Conservation (phyloP, 2,113 vertebrate genomes). For the Ariopsis seemanni region DNA sequence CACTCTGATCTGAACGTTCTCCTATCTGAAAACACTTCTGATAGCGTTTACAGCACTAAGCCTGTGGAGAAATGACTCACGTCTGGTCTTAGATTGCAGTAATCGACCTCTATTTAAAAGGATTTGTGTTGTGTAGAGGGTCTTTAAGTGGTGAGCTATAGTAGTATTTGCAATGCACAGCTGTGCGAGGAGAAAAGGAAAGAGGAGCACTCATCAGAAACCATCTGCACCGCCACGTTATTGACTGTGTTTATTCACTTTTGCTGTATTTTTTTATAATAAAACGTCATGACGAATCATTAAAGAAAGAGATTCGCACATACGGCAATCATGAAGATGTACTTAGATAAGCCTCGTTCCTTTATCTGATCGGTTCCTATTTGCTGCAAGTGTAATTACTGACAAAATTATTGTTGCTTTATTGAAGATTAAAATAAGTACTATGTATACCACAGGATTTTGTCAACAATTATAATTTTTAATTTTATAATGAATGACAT, state of each 20-base stretch:
- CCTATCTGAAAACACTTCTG: slow-evolving; percentile 55
- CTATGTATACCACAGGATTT: not conserved
- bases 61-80: slow-evolving; percentile 64
- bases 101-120: slow-evolving; percentile 47
- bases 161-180: slow-evolving; percentile 39
- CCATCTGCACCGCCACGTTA: slow-evolving; percentile 31
- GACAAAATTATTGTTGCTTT: not conserved
- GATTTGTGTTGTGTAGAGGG: slow-evolving; percentile 40
- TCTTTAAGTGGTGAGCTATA: slow-evolving; percentile 46
- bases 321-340: not conserved
- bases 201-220: slow-evolving; percentile 10
- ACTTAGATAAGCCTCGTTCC: not conserved
- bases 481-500: not conserved
- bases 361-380: not conserved
- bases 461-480: not conserved
- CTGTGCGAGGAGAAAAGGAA: slow-evolving; percentile 29
- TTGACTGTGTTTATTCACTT: slow-evolving; percentile 27
- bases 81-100: slow-evolving; percentile 42
- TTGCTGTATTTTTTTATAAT: slow-evolving; percentile 17
- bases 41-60: slow-evolving; percentile 60
- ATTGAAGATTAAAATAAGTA: not conserved
- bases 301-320: not conserved
- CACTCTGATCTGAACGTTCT: slow-evolving; percentile 65
- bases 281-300: slow-evolving; percentile 24
- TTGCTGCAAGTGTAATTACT: not conserved